These are phyloP conservation scores for Orchestia grillus DNA, from an alignment of 1,140 invertebrate genomes.

Conservation along the genomic window DNA sequence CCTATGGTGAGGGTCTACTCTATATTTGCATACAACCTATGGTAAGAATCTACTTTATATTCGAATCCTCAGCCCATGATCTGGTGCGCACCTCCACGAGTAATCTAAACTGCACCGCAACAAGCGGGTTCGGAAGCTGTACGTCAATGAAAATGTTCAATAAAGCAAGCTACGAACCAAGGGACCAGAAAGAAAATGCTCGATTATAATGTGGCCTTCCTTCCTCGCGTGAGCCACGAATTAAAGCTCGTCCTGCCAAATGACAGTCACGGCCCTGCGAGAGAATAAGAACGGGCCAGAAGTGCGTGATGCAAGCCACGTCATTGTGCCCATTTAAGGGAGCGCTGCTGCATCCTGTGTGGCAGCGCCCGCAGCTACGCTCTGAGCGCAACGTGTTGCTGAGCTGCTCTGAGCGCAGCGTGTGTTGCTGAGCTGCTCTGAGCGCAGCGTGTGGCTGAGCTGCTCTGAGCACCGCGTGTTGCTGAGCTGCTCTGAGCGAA, in stretches of 20 bases:
- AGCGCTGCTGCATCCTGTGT: not conserved
- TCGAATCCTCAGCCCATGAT: not conserved
- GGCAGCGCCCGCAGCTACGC: too few species aligned
- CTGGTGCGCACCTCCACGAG: not conserved
- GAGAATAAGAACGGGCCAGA: not conserved
- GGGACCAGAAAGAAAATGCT: not conserved
- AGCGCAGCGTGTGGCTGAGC: not conserved
- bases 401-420: not conserved
- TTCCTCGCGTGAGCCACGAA: not conserved
- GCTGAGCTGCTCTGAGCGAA: not conserved
- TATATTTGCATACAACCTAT: not conserved
- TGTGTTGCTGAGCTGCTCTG: not conserved
- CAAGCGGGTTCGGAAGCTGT: not conserved
- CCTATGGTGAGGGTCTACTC: not conserved
- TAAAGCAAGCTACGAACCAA: not conserved
- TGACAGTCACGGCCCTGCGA: not conserved
- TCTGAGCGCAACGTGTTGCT: not conserved
- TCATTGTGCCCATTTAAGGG: not conserved
- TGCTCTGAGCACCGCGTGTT: not conserved
- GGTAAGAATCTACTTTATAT: not conserved
- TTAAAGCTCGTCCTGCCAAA: not conserved
- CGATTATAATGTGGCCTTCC: not conserved
- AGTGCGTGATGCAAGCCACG: not conserved
- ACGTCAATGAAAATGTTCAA: not conserved
- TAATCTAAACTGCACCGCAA: not conserved